phyloP scores from a whole-genome alignment of 2,888 invertebrate species.

The Clitarchus hookeri region DNA sequence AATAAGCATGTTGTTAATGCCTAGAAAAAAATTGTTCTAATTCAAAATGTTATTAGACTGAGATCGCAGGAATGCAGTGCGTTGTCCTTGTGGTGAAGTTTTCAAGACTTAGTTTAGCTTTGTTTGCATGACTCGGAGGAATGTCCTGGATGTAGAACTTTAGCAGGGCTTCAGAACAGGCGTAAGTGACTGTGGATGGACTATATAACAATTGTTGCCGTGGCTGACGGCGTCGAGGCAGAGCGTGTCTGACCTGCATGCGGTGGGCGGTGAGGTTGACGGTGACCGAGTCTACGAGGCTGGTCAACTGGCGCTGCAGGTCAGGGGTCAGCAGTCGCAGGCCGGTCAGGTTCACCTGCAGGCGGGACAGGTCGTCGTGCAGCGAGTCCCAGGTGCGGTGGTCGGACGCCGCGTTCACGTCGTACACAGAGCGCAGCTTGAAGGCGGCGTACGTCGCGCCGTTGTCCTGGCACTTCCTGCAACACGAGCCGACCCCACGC shows the following conservation, averaged over 20 bases:
- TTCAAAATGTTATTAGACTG: too few relatives aligned
- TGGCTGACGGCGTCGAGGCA: too few relatives aligned
- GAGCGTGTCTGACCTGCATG: slow-evolving; percentile 11
- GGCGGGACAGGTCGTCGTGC: slow-evolving; percentile 51
- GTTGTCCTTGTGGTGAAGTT: too few relatives aligned
- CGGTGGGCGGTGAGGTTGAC: slow-evolving; percentile 67
- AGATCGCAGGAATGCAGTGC: too few relatives aligned
- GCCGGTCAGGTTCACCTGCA: slow-evolving; percentile 61
- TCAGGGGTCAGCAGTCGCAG: slow-evolving; percentile 54
- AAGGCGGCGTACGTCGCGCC: slow-evolving; percentile 75
- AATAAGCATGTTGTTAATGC: too few relatives aligned
- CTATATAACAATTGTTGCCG: too few relatives aligned
- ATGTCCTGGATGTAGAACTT: too few relatives aligned
- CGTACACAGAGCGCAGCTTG: slow-evolving; percentile 69
- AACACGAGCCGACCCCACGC: not conserved
- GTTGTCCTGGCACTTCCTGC: slow-evolving; percentile 73
- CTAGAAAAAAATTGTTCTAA: too few relatives aligned
- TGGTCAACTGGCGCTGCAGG: slow-evolving; percentile 57
- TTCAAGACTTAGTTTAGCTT: too few relatives aligned
- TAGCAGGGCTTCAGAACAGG: too few relatives aligned
- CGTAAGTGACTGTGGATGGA: too few relatives aligned
- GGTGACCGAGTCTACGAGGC: slow-evolving; percentile 62
- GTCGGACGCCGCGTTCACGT: slow-evolving; percentile 69
- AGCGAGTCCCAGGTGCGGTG: slow-evolving; percentile 65
- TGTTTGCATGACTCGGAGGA: too few relatives aligned